These are phyloP conservation scores for Hormaphis cornu DNA, from an alignment of 1,140 invertebrate genomes.

Conservation along the genomic window DNA sequence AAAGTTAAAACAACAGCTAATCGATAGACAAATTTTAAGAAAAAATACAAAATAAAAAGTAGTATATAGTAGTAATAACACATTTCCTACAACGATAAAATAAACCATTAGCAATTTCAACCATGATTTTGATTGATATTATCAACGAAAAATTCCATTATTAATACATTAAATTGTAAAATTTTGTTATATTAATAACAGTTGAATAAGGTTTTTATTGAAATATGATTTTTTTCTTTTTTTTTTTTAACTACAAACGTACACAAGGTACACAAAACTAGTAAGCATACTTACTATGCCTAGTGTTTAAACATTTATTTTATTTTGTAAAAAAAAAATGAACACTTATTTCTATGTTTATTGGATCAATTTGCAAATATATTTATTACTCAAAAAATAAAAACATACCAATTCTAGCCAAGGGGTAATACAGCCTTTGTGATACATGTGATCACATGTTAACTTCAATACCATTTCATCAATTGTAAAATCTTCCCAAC, in stretches of 20 bases:
- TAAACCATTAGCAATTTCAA: slow-evolving; percentile 61
- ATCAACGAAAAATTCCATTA: too few species aligned
- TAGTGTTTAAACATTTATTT: too few species aligned
- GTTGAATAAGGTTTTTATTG: too few species aligned
- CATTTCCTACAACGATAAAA: background rate
- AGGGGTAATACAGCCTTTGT: slow-evolving; percentile 83
- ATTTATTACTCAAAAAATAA: slow-evolving; percentile 16
- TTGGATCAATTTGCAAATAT: slow-evolving; percentile 12
- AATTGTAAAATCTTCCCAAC: slow-evolving; percentile 86
- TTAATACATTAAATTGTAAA: too few species aligned
- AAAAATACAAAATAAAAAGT: background rate
- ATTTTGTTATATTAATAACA: too few species aligned
- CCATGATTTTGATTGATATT: too few species aligned
- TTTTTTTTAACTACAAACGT: too few species aligned
- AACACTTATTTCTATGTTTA: too few species aligned
- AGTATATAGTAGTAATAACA: background rate
- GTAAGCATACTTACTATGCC: too few species aligned
- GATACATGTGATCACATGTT: slow-evolving; percentile 86
- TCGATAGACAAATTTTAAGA: background rate
- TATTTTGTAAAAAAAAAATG: too few species aligned
- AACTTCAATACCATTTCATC: slow-evolving; percentile 77
- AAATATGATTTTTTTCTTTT: too few species aligned
- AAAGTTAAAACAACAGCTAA: background rate
- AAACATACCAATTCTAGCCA: slow-evolving; percentile 78
- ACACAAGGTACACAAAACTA: too few species aligned